These are phyloP conservation scores for Lasioglossum baleicum DNA, from an alignment of 1,140 invertebrate genomes.

Conservation along the genomic window DNA sequence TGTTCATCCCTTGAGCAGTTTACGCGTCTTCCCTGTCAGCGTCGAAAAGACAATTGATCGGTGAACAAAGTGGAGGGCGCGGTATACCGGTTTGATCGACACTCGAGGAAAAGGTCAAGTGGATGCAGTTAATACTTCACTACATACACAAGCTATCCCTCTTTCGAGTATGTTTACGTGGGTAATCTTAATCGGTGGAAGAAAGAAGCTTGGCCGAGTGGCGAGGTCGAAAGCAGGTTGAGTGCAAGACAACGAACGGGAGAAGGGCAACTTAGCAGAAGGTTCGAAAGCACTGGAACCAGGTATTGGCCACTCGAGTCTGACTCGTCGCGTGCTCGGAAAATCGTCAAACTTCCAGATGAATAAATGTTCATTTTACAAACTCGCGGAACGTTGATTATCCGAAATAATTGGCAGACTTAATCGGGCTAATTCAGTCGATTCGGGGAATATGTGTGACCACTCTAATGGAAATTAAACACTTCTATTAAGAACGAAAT, in stretches of 20 bases:
- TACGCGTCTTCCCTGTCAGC: conserved; percentile 26
- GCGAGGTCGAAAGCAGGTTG: conserved; percentile 44
- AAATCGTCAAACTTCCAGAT: conserved; percentile 37
- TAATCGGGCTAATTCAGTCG: too few relatives aligned
- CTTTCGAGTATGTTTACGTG: conserved; percentile 70
- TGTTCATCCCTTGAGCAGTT: conserved; percentile 12
- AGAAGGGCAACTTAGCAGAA: conserved; percentile 37
- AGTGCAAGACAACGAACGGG: conserved; percentile 40
- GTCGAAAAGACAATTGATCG: conserved; percentile 32
- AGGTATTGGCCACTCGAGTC: conserved; percentile 57
- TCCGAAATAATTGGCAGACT: too few relatives aligned
- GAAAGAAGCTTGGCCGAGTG: conserved; percentile 49
- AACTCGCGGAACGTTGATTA: neutral
- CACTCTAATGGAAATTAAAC: too few relatives aligned
- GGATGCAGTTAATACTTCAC: conserved; percentile 58
- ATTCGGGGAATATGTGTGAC: too few relatives aligned
- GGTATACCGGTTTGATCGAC: conserved; percentile 21
- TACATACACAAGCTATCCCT: conserved; percentile 25
- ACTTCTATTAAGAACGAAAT: too few relatives aligned
- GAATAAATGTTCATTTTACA: conserved; percentile 10
- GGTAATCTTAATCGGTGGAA: conserved; percentile 71
- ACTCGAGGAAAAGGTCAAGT: conserved; percentile 64
- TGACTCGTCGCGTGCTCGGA: conserved; percentile 49
- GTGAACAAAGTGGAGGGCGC: neutral
- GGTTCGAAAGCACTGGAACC: conserved; percentile 48